phyloP scores from a whole-genome alignment of 1,140 invertebrate genomes.

The Apis cerana region DNA sequence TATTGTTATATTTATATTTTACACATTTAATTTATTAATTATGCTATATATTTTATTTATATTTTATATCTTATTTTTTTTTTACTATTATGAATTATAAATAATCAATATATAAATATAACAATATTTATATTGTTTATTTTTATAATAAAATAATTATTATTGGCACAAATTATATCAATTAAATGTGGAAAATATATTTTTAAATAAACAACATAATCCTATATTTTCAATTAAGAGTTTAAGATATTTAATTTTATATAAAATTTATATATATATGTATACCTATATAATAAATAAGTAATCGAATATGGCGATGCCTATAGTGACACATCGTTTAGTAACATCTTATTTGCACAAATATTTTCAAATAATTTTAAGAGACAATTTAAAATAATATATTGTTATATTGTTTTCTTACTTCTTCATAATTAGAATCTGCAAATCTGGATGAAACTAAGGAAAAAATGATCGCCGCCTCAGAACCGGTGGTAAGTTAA shows the following conservation, averaged over 20 bases:
- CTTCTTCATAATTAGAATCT: constrained; percentile 60
- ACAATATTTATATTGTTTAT: constrained; percentile 56
- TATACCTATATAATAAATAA: no score
- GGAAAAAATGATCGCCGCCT: constrained; percentile 89
- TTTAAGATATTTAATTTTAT: not conserved
- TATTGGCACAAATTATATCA: not conserved
- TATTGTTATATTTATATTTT: constrained; percentile 1
- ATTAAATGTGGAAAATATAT: not conserved
- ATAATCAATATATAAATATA: constrained; percentile 57
- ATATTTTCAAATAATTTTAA: not conserved
- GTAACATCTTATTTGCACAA: not conserved
- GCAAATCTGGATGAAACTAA: constrained; percentile 90
- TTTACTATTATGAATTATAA: not conserved
- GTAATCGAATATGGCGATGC: constrained; percentile 55
- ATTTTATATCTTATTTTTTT: constrained; percentile 17
- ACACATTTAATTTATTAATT: constrained; percentile 6
- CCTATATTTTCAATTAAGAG: not conserved
- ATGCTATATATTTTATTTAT: constrained; percentile 21
- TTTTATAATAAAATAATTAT: constrained; percentile 21
- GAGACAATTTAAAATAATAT: constrained; percentile 8
- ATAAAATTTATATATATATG: not conserved
- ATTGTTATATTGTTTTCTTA: constrained; percentile 22
- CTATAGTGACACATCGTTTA: constrained; percentile 23
- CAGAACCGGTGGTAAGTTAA: constrained; percentile 87
- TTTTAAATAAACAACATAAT: not conserved